Evolutionary conservation across 2,797 vertebrate genomes (phyloP).

Genomic region (Denticeps clupeoides): DNA sequence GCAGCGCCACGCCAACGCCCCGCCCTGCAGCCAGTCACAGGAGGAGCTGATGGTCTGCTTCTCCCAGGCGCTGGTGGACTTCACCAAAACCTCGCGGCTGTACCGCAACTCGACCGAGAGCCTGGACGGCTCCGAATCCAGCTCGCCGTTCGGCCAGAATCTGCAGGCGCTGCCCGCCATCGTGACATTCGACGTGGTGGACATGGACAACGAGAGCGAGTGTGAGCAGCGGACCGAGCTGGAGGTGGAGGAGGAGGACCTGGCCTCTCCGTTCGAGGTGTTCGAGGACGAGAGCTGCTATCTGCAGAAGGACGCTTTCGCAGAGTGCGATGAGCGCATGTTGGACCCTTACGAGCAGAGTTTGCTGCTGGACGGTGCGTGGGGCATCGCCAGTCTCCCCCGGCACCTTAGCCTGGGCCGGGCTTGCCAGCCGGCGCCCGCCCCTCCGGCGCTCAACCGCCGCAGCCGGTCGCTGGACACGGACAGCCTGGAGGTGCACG

Average conservation of each 20-base stretch:
- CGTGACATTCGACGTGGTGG: slow-evolving; percentile 91
- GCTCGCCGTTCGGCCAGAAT: slow-evolving; percentile 76
- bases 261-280: slow-evolving; percentile 72
- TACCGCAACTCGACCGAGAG: slow-evolving; percentile 70
- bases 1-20: slow-evolving; percentile 32
- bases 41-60: slow-evolving; percentile 77
- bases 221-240: slow-evolving; percentile 82
- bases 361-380: slow-evolving; percentile 65
- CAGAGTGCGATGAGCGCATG: slow-evolving; percentile 76
- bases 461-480: slow-evolving; percentile 89
- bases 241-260: slow-evolving; percentile 74
- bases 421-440: slow-evolving; percentile 58
- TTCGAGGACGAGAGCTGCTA: slow-evolving; percentile 72
- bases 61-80: slow-evolving; percentile 86
- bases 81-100: slow-evolving; percentile 75
- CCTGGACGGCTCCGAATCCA: slow-evolving; percentile 64
- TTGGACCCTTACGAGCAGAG: slow-evolving; percentile 63
- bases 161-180: slow-evolving; percentile 86
- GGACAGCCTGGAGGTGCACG: slow-evolving; percentile 72
- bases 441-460: slow-evolving; percentile 69
- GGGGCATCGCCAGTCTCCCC: slow-evolving; percentile 87
- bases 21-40: slow-evolving; percentile 45
- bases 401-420: slow-evolving; percentile 74
- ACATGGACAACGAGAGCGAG: slow-evolving; percentile 90
- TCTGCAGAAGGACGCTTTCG: slow-evolving; percentile 74